Base-by-base conservation (phyloP, 2,797 vertebrate species). In the Gastrophryne carolinensis region DNA sequence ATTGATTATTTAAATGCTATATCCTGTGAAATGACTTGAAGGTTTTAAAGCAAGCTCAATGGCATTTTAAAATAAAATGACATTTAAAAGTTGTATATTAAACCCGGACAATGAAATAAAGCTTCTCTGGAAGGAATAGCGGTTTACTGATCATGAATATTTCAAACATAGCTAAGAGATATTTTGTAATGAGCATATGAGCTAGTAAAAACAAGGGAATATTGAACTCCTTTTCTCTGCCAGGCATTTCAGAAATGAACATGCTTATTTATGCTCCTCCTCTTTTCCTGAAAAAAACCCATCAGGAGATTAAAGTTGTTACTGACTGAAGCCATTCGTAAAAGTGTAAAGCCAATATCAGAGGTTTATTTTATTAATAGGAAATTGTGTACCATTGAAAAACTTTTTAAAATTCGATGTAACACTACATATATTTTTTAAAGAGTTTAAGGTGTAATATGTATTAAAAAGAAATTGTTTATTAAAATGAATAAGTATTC, bases 1-100 rank as follows among this genome's bases (percentile, higher is more conserved):
- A 78, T 78, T 72, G 75, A 78, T 78, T 78, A 77, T 77, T 77
- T 77, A 72, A 78, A 78, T 72, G 75, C 52, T 78, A 65, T 71
- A 72, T 77, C 64, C 74, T 71, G 49, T 21, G 57, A 75, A 70
- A 77, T 78, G 60, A 49, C 68, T 78, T 21, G 30, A 26, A 77
- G 75, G 75, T 72, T 78, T 65, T 17, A 66, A 78, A 72, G 68
- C 61, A 65, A 65, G 75, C 60, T 65, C 75, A 72, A 65, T 78
- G 75, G 72, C 75, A 78, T 78, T 78, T 78, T 58, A 78, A 72
- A 72, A 63, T 26, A 78, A 78, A 78, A 78, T 72, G 68, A 78
- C 75, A 78, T 78, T 78, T 72, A 58, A 58, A 60, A 72, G 75
- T 66, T 78, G 75, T 78, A 78, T 66, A 78, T 78, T 60, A 78